A percentile compares a stretch with the other conserved stretches of the same genome.
Evolutionary conservation across 2,797 vertebrate genomes (phyloP).

Genomic region (Anabas testudineus): DNA sequence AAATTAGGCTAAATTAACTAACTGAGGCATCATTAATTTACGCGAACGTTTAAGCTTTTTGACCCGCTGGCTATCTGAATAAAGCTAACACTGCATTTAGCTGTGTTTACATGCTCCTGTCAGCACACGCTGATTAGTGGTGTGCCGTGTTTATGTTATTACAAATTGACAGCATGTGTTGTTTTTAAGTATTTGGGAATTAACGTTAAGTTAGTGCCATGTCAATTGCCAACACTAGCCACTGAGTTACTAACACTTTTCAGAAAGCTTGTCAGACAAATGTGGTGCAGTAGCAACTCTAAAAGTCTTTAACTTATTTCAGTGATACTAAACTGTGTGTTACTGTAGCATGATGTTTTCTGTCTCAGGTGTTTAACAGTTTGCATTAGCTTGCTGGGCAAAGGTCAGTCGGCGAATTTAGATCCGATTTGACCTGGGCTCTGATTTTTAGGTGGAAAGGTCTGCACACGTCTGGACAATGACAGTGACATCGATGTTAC

Average conservation of each 20-base stretch:
- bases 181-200: neutral
- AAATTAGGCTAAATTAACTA: neutral
- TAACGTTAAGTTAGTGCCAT: neutral
- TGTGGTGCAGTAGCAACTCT: neutral
- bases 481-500: neutral
- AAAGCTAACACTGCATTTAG: conserved; percentile 48
- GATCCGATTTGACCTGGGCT: neutral
- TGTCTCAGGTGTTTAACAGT: neutral
- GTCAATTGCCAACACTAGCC: neutral
- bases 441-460: neutral
- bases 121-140: conserved; percentile 29
- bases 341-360: neutral
- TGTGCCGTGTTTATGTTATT: neutral
- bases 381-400: neutral
- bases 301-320: neutral
- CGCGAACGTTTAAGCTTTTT: neutral
- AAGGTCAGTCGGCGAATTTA: neutral
- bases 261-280: neutral
- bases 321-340: neutral
- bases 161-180: neutral
- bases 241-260: too few species aligned
- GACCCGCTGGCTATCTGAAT: conserved; percentile 16
- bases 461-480: neutral
- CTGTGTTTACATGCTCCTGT: conserved; percentile 63
- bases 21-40: neutral